Percentiles rank a stretch among this genome's conserved stretches.
These are phyloP conservation scores for Coelopa pilipes DNA, from an alignment of 2,888 invertebrate genomes.

Conservation along the genomic window DNA sequence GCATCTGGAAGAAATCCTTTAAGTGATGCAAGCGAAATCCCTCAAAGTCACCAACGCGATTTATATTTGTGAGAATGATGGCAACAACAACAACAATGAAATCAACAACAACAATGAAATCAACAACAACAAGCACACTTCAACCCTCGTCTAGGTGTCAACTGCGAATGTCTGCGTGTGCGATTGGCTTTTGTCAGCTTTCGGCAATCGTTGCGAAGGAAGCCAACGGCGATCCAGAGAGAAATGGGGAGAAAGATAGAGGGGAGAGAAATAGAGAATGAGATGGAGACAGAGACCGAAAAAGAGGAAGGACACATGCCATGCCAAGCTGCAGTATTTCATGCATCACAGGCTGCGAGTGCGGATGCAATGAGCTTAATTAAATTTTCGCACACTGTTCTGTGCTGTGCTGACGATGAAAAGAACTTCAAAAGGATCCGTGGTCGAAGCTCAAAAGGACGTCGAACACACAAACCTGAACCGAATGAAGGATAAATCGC, in stretches of 20 bases:
- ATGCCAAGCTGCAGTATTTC: conserved; percentile 10
- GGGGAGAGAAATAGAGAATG: no score
- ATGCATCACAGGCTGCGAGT: conserved; percentile 34
- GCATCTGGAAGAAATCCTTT: conserved; percentile 14
- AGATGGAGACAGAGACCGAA: background rate
- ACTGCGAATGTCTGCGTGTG: background rate
- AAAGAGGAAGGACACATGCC: conserved; percentile 11
- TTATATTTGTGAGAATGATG: conserved; percentile 13
- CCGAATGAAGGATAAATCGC: no score
- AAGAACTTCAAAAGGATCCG: no score
- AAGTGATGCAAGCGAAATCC: conserved; percentile 19
- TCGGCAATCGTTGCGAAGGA: conserved; percentile 25
- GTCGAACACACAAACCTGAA: no score
- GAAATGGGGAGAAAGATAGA: no score
- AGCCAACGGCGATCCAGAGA: background rate
- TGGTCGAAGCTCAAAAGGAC: no score
- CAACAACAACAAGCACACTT: background rate
- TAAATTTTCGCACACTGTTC: conserved; percentile 56
- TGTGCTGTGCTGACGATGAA: no score
- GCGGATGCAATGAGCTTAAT: conserved; percentile 64
- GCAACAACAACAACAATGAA: background rate
- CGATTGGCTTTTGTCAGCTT: conserved; percentile 47
- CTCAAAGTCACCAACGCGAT: conserved; percentile 41
- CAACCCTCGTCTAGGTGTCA: background rate
- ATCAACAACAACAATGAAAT: conserved; percentile 4